These are phyloP conservation scores for Selene dorsalis DNA, from an alignment of 2,797 vertebrate species.

Conservation along the genomic window DNA sequence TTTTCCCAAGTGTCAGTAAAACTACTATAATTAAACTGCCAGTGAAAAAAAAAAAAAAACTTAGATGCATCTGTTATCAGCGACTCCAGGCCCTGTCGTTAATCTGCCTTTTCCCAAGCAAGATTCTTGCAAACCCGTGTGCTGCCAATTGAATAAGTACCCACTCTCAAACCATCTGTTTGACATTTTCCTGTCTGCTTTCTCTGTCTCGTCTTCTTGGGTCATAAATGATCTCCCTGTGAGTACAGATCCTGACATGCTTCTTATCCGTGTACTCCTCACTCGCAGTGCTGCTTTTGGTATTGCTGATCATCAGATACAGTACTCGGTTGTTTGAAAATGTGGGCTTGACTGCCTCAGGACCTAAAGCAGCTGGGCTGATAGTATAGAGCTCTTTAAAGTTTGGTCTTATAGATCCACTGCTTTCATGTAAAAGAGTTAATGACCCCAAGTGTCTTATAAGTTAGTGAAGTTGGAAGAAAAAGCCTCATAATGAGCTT, in stretches of 20 bases:
- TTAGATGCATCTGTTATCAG: constrained; percentile 70
- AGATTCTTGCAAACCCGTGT: constrained; percentile 59
- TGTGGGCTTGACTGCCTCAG: constrained; percentile 7
- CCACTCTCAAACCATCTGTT: constrained; percentile 75
- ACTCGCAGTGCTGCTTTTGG: constrained; percentile 18
- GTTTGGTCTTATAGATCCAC: not conserved
- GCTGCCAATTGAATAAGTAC: constrained; percentile 71
- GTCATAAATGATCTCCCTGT: constrained; percentile 60
- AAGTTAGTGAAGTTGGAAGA: not conserved
- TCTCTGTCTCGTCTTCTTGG: constrained; percentile 46
- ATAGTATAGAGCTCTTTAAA: constrained; percentile 10
- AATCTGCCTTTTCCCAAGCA: constrained; percentile 67
- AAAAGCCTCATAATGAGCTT: not conserved
- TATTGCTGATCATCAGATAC: constrained; percentile 63
- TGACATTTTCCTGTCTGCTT: constrained; percentile 71
- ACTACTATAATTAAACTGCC: constrained; percentile 62
- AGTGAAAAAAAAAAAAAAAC: constrained; percentile 22
- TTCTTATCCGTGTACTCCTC: constrained; percentile 43
- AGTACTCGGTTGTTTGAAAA: constrained; percentile 30
- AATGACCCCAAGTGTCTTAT: not conserved
- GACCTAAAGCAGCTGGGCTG: constrained; percentile 18
- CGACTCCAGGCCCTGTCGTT: constrained; percentile 65
- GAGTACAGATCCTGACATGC: constrained; percentile 61
- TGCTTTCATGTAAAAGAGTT: constrained; percentile 1
- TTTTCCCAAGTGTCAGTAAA: constrained; percentile 47